Evolutionary conservation across 2,113 vertebrate species (phyloP).

Genomic region (Gymnarchus niloticus): DNA sequence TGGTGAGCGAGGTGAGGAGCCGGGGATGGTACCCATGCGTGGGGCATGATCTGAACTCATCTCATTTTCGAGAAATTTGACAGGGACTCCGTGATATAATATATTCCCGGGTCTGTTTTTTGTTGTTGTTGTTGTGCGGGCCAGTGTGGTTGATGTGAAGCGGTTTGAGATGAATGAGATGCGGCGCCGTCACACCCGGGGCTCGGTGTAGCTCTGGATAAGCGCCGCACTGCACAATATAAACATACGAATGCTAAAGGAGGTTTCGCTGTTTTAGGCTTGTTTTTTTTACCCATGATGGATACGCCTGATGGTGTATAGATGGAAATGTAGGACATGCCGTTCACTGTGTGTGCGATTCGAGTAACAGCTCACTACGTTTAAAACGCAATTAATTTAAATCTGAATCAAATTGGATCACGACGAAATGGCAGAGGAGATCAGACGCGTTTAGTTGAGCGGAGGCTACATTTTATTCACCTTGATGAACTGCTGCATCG

Average conservation of each 20-base stretch:
- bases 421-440: background rate
- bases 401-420: no score
- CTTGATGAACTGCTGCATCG: background rate
- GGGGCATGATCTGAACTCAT: background rate
- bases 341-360: background rate
- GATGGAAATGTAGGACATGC: background rate
- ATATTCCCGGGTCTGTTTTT: background rate
- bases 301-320: background rate
- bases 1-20: constrained; percentile 80
- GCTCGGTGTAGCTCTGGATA: background rate
- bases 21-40: background rate
- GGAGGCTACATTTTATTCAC: background rate
- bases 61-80: background rate
- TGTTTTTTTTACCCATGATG: background rate
- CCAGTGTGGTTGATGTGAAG: background rate
- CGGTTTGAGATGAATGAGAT: background rate
- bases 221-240: no score
- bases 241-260: background rate
- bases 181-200: background rate
- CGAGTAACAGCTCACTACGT: no score
- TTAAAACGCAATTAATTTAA: no score
- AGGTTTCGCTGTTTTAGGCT: background rate
- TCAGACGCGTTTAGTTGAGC: background rate
- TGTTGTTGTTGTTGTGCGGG: background rate
- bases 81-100: background rate